Conservation (phyloP, 2,113 vertebrate species). For the Entelurus aequoreus region DNA sequence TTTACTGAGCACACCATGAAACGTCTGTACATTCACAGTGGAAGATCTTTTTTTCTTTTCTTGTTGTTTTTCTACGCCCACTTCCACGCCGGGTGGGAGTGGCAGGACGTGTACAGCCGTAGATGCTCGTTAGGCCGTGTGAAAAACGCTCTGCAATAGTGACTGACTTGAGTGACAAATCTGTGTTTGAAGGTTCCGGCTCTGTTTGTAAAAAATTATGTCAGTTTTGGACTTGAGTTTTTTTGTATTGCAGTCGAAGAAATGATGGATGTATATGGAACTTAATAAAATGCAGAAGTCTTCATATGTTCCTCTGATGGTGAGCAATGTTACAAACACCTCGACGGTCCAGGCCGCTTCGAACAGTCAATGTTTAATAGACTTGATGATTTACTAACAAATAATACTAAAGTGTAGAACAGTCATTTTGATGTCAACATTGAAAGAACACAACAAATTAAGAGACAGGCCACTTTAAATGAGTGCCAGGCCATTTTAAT, state of each 20-base stretch:
- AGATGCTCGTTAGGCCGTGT: slow-evolving; percentile 50
- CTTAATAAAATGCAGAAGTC: slow-evolving; percentile 72
- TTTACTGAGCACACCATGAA: slow-evolving; percentile 34
- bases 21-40: slow-evolving; percentile 40
- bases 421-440: too few species aligned
- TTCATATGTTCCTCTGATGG: slow-evolving; percentile 19
- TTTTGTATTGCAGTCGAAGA: slow-evolving; percentile 76
- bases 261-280: slow-evolving; percentile 80
- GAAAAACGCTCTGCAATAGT: slow-evolving; percentile 67
- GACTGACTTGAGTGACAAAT: slow-evolving; percentile 74
- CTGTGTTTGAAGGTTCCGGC: slow-evolving; percentile 89
- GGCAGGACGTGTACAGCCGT: slow-evolving; percentile 50
- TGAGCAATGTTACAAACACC: too few species aligned
- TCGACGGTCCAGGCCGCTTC: too few species aligned
- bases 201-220: slow-evolving; percentile 88
- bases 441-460: too few species aligned
- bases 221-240: slow-evolving; percentile 59
- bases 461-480: too few species aligned
- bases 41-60: slow-evolving; percentile 11
- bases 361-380: too few species aligned
- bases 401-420: too few species aligned
- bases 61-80: slow-evolving; percentile 2
- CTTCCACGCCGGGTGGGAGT: slow-evolving; percentile 45
- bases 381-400: too few species aligned
- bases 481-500: too few species aligned